Evolutionary conservation across 2,888 invertebrate species (phyloP).

Genomic region (Synergus laeviventris): DNA sequence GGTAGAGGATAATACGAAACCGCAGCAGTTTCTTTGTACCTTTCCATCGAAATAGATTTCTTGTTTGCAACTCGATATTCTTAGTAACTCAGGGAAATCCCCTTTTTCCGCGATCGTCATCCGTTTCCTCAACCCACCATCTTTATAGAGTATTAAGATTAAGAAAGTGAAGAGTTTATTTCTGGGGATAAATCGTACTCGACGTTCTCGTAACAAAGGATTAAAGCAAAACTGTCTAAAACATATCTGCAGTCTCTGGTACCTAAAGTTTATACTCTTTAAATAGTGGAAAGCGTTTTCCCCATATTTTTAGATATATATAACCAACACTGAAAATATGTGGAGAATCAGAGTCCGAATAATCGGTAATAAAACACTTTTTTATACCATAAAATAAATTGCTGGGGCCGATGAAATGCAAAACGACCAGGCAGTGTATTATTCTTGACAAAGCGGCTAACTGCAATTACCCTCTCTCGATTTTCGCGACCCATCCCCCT

Average conservation of each 20-base stretch:
- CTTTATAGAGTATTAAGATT: conserved; percentile 21
- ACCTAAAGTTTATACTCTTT: too few species aligned
- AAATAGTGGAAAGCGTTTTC: too few species aligned
- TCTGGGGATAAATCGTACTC: neutral
- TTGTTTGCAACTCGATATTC: neutral
- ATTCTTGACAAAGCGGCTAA: conserved; percentile 9
- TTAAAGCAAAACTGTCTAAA: neutral
- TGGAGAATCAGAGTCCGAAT: neutral
- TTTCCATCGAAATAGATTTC: conserved; percentile 32
- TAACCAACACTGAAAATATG: neutral
- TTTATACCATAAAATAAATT: conserved; percentile 13
- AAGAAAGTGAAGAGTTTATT: conserved; percentile 9
- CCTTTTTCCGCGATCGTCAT: conserved; percentile 17
- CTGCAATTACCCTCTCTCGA: conserved; percentile 1
- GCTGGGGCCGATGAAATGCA: conserved; percentile 12
- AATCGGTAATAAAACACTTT: conserved; percentile 7
- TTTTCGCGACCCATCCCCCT: neutral
- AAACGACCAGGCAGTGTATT: neutral
- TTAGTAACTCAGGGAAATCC: neutral
- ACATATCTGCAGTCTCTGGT: neutral
- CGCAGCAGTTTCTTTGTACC: conserved; percentile 28
- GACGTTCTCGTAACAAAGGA: neutral
- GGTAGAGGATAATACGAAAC: conserved; percentile 17
- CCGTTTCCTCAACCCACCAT: conserved; percentile 15
- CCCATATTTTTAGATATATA: too few species aligned